Percentiles rank a stretch among this genome's conserved stretches.
These are phyloP conservation scores for Meles meles DNA, from an alignment of 2,113 vertebrate species.

Conservation along the genomic window DNA sequence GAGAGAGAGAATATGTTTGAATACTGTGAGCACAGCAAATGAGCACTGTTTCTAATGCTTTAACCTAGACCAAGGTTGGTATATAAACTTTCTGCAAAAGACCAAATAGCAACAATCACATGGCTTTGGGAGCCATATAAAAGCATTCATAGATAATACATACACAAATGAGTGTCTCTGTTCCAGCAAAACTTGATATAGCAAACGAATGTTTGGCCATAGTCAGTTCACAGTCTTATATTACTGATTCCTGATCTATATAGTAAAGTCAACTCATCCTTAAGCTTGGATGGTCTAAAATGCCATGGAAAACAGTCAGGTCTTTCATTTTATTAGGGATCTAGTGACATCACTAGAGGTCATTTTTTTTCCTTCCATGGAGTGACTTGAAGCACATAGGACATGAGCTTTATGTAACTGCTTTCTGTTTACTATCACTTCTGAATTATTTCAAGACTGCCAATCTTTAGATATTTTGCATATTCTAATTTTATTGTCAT, in stretches of 20 bases:
- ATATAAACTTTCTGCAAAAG: not conserved
- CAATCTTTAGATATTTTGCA: not conserved
- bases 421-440: conserved; percentile 3
- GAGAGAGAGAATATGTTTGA: not conserved
- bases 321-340: not conserved
- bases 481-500: not conserved
- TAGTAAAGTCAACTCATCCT: not conserved
- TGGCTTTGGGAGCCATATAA: not conserved
- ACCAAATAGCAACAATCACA: not conserved
- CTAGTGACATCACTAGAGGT: not conserved
- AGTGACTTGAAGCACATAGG: not conserved
- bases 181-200: not conserved
- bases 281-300: not conserved
- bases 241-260: not conserved
- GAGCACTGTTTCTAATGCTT: not conserved
- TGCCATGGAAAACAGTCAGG: not conserved
- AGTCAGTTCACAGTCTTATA: not conserved
- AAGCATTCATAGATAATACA: not conserved
- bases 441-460: not conserved
- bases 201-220: not conserved
- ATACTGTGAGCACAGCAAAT: not conserved
- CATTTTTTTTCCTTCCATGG: not conserved
- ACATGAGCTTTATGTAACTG: not conserved
- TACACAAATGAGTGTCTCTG: not conserved
- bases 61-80: not conserved